phyloP scores from a whole-genome alignment of 2,888 invertebrate species.

The Agriotes lineatus region DNA sequence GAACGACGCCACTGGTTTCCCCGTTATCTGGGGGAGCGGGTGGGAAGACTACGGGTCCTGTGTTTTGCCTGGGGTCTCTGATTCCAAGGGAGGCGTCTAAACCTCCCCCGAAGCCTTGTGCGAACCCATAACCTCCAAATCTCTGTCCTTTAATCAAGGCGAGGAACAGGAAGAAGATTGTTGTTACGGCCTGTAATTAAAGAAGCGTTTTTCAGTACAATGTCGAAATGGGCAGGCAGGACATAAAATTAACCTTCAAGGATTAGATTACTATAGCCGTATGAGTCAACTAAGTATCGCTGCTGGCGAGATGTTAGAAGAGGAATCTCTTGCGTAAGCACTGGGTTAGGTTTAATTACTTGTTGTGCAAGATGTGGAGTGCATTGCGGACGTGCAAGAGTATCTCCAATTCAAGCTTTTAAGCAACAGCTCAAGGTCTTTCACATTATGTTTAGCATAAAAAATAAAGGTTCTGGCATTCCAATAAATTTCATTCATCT shows the following conservation, averaged over 20 bases:
- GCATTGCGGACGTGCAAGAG: not conserved
- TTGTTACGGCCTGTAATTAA: constrained; percentile 30
- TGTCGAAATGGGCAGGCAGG: not conserved
- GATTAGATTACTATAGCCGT: not conserved
- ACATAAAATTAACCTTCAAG: constrained; percentile 14
- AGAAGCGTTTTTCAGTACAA: not conserved
- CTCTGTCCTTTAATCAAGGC: constrained; percentile 61
- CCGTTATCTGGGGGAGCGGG: constrained; percentile 75
- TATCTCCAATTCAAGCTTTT: too few relatives aligned
- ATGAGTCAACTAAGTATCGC: constrained; percentile 5
- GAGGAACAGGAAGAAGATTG: constrained; percentile 53
- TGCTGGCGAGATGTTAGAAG: not conserved
- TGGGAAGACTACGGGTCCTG: constrained; percentile 87
- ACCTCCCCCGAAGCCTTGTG: constrained; percentile 66
- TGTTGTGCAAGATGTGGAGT: constrained; percentile 5
- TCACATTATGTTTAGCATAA: too few relatives aligned
- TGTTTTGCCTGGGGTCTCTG: constrained; percentile 72
- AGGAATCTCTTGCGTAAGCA: constrained; percentile 15
- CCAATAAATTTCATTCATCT: too few relatives aligned
- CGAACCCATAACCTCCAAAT: constrained; percentile 65
- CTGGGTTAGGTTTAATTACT: constrained; percentile 13
- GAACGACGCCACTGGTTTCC: constrained; percentile 84
- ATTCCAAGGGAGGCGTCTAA: constrained; percentile 66
- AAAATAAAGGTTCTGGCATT: too few relatives aligned
- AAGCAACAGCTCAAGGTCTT: too few relatives aligned